Conservation (phyloP, 2,113 vertebrate genomes). For the Ranitomeya variabilis region DNA sequence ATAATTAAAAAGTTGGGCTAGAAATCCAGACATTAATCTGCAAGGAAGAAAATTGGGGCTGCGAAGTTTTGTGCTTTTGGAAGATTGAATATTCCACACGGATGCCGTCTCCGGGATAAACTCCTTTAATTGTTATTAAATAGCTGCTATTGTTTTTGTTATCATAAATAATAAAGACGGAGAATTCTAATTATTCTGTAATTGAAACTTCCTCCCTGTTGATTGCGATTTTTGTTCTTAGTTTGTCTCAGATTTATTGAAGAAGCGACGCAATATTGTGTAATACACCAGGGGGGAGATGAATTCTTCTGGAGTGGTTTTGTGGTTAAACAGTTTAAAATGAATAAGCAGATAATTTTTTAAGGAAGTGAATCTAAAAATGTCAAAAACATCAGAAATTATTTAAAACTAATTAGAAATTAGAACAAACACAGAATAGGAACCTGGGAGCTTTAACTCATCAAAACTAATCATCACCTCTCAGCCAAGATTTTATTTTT, state of each 20-base stretch:
- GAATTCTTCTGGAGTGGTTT: background rate
- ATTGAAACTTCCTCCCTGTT: slow-evolving; percentile 29
- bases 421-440: background rate
- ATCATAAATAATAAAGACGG: slow-evolving; percentile 33
- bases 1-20: background rate
- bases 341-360: background rate
- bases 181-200: slow-evolving; percentile 39
- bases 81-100: slow-evolving; percentile 21
- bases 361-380: background rate
- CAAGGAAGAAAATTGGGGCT: slow-evolving; percentile 10
- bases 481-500: background rate
- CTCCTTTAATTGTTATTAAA: slow-evolving; percentile 13
- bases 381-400: background rate
- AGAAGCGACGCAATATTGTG: slow-evolving; percentile 16
- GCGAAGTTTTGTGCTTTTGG: background rate
- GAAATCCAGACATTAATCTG: slow-evolving; percentile 11
- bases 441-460: background rate
- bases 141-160: slow-evolving; percentile 19
- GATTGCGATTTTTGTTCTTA: background rate
- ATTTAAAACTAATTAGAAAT: background rate
- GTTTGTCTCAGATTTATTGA: background rate
- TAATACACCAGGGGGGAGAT: background rate
- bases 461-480: background rate
- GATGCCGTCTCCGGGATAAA: slow-evolving; percentile 7
- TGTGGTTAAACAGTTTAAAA: background rate